Evolutionary conservation across 2,888 invertebrate species (phyloP).

Genomic region (Ophioninae sp.): DNA sequence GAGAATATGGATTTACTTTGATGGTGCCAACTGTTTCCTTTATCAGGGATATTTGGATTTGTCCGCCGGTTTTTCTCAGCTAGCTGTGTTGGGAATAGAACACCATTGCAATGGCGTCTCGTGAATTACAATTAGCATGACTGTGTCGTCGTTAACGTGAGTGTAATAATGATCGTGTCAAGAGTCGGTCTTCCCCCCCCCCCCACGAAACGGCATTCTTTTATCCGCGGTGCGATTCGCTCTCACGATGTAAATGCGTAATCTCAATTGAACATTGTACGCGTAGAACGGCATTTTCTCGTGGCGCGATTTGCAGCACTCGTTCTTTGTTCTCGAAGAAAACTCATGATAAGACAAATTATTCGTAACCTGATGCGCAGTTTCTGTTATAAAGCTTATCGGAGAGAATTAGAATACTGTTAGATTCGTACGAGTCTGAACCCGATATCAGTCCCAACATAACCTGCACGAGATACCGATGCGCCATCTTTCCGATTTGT

Average conservation of each 20-base stretch:
- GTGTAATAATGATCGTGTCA: not conserved
- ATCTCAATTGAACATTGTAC: conserved; percentile 45
- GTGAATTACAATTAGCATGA: not conserved
- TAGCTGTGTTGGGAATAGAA: not conserved
- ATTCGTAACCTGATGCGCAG: not conserved
- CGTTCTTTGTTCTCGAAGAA: conserved; percentile 23
- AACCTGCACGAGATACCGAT: not conserved
- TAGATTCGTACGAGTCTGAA: not conserved
- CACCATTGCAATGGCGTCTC: not conserved
- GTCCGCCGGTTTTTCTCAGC: not conserved
- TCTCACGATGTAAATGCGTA: conserved; percentile 31
- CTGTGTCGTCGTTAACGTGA: not conserved
- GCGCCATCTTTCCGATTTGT: not conserved
- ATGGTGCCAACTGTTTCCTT: not conserved
- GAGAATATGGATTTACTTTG: not conserved
- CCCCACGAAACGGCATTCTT: conserved; percentile 4
- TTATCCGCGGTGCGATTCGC: conserved; percentile 30
- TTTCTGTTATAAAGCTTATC: not conserved
- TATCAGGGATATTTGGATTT: not conserved
- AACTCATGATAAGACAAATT: conserved; percentile 24
- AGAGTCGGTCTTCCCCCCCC: conserved; percentile 6
- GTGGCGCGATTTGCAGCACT: conserved; percentile 21
- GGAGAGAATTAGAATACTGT: not conserved
- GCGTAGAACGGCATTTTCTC: conserved; percentile 12
- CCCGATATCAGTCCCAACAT: not conserved